Base-by-base conservation (phyloP, 35 echinoderm and acorn worm genomes). In the Strongylocentrotus purpuratus region DNA sequence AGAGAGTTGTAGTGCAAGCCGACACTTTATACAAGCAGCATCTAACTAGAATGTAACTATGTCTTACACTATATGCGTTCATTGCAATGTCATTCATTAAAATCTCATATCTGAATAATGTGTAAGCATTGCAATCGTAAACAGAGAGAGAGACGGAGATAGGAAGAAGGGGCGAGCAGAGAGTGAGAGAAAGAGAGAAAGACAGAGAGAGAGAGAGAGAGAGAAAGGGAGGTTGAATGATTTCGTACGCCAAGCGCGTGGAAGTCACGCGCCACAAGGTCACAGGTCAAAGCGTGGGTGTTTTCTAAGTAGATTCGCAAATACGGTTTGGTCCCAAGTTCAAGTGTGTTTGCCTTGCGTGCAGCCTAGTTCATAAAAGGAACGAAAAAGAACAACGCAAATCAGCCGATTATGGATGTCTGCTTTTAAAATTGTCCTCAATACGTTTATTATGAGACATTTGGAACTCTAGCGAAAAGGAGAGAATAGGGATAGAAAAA, bases 181-280 rank as follows among this genome's bases (percentile, higher is more conserved):
- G 35, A 41, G 35, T 1, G 35, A 41, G 15, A 55, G 50, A 55
- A 55, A 10, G 50, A 50, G 12, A 50, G 48, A 50, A 5, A 7
- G 48, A 50, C 1, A 50, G 48, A 55, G 50, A 55, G 50, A 55
- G 50, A 55, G 50, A 55, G 65, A 78, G 25, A n/a, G 22, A n/a
- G 20, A n/a, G 20, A n/a, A 22, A n/a, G 15, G 11, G 15, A 2
- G 25, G 20, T 28, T 78, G 65, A n/a, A 78, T 78, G 65, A 78
- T n/a, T 78, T 78, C 65, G 65, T 78, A 78, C 65, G 65, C 65
- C 65, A 78, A 78, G 65, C 65, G 65, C 65, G 65, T 78, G 65
- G 65, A 78, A 78, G 65, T 78, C 65, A 78, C 65, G 65, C 65
- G 65, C 65, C 65, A n/a, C 28, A 7, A 28, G 65, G 65, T 78